Evolutionary conservation across 2,888 invertebrate species (phyloP).

Genomic region (Fragum sueziense): DNA sequence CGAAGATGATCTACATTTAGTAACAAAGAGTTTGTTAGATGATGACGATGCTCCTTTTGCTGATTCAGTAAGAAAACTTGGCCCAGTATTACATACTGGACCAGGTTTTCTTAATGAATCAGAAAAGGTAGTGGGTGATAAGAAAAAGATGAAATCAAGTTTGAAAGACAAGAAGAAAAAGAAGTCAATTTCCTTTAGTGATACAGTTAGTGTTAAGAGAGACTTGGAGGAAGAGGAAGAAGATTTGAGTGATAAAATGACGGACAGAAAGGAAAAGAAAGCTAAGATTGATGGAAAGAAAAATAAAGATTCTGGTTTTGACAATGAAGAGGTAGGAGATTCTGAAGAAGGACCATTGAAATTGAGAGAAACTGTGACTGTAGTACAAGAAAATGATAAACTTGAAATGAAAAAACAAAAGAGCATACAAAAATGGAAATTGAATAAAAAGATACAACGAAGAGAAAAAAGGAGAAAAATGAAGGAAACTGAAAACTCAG

Average conservation of each 20-base stretch:
- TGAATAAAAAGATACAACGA: constrained; percentile 31
- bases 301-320: not conserved
- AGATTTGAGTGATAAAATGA: not conserved
- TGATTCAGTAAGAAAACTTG: too few species aligned
- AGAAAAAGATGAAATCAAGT: constrained; percentile 11
- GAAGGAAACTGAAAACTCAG: not conserved
- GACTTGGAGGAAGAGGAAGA: not conserved
- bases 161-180: constrained; percentile 20
- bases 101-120: not conserved
- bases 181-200: constrained; percentile 18
- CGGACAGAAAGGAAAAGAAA: not conserved
- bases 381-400: constrained; percentile 14
- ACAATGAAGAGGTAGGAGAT: not conserved
- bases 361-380: not conserved
- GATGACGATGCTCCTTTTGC: too few species aligned
- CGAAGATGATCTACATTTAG: constrained; percentile 9
- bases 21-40: constrained; percentile 1
- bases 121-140: not conserved
- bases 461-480: constrained; percentile 27
- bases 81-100: too few species aligned
- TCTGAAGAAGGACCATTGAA: not conserved
- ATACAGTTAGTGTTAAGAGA: not conserved
- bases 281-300: not conserved
- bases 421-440: not conserved
- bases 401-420: not conserved